Base-by-base conservation (phyloP, 2,888 invertebrate species). In the Hydraecia micacea region DNA sequence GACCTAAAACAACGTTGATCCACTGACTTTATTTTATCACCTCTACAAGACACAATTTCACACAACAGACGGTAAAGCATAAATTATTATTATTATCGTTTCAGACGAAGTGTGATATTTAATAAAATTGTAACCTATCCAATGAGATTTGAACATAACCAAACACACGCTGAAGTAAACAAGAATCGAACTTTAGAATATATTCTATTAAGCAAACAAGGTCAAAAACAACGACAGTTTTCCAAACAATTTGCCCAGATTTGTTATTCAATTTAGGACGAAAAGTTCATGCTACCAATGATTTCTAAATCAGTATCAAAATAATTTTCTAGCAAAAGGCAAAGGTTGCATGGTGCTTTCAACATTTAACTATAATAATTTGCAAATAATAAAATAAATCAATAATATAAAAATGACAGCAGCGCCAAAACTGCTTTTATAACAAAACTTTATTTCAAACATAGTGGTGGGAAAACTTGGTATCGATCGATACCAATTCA, bases 401-500 rank as follows among this genome's bases (percentile, higher is more conserved):
- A 28, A 36, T 36, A 15, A 52, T 52, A 8, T 52, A 52, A 18
- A 32, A 66, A 78, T 9, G 18, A 49, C 21, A 36, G 28, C 15
- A 63, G 74, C 62, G 42, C 42, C 18, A 65, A 46, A 46, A 39
- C 15, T 13, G 28, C 25, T 21, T 25, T 55, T 36, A 18, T 42
- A 81, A 46, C 28, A 25, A 36, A 52, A 55, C 1, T 36, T 52
- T 32, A 42, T 36, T 73, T 46, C 9, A 18, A 73, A 42, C 1
- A 46, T 65, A 80, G 46, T n/a, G 79, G 66, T 58, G 75, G 25
- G 42, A 46, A 63, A 65, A 42, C 15, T 8, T 42, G 46, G 75
- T 79, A 76, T 76, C 32, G 15, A 75, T 62, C 32, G 73, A 72
- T 73, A 80, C 73, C 39, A 63, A 6, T 36, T 42, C 21, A 25